Evolutionary conservation across 2,888 invertebrate genomes (phyloP), one percentile per base, ranked within the genome.

Genomic region (Parelbella ahira): DNA sequence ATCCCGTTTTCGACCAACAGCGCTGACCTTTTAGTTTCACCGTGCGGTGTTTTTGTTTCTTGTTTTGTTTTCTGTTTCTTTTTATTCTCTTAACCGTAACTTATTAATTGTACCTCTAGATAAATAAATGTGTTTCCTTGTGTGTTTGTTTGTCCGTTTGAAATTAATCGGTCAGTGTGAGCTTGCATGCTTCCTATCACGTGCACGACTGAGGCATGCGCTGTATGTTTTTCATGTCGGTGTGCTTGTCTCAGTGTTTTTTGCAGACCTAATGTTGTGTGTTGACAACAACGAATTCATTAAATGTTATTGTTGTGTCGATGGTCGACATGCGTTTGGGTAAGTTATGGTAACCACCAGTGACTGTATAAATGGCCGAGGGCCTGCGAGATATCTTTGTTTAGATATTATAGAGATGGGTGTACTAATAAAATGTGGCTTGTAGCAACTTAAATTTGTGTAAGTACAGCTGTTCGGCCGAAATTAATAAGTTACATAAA

Each of bases 201-300:
- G 50, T 48, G 76, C 77, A 76, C 68, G 74, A 36, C 39, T 58
- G 67, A 60, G 58, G 81, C 81, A 82, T 81, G 76, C 48, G 73
- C 75, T 69, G 15, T 4, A 24, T 24, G 65, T 63, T 54, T 70
- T 59, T 46, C 44, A 50, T 45, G 7, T 34, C 34, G 29, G 19
- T 44, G 45, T 41, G 15, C 24, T 46, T 42, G 28, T 9, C 36
- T 41, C 33, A 9, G n/a, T 39, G 29, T 39, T 32, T 18, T 11
- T 33, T n/a, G 33, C 11, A 25, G 19, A 20, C 36, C 34, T 39
- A 19, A 32, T n/a, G n/a, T n/a, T n/a, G 13, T 37, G 34, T 37
- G 36, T 32, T 41, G 24, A 29, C 23, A 39, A 18, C 19, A 11
- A 27, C 2, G n/a, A 13, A 20, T 24, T 41, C 32, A 41, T 32